Evolutionary conservation across 2,888 invertebrate genomes (phyloP).

Genomic region (Megamerina dolium): DNA sequence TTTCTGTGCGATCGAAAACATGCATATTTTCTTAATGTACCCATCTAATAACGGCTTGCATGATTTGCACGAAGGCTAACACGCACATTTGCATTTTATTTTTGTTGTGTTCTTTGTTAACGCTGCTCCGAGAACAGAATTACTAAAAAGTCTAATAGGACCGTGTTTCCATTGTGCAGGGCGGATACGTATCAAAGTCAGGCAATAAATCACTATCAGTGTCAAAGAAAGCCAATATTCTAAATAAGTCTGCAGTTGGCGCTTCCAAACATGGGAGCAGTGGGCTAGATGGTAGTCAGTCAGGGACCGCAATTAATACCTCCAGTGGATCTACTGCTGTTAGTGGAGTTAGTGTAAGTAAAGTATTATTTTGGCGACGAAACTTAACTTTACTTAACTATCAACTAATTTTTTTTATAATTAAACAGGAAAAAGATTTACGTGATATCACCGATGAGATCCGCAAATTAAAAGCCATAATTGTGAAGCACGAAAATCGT

Average conservation of each 20-base stretch:
- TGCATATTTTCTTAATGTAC: constrained; percentile 20
- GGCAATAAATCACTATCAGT: constrained; percentile 60
- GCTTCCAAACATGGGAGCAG: constrained; percentile 40
- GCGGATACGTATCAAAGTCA: constrained; percentile 57
- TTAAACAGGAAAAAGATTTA: constrained; percentile 56
- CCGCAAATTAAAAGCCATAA: constrained; percentile 86
- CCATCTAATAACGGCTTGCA: no score
- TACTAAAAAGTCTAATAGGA: constrained; percentile 54
- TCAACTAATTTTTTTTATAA: background rate
- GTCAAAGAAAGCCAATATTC: constrained; percentile 71
- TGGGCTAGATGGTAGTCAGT: constrained; percentile 24
- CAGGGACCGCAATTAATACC: constrained; percentile 33
- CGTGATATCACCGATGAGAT: constrained; percentile 86
- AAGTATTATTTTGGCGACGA: no score
- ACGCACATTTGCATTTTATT: constrained; percentile 45
- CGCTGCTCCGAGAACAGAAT: constrained; percentile 34
- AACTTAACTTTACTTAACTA: no score
- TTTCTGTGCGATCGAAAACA: constrained; percentile 3
- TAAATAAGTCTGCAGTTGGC: constrained; percentile 61
- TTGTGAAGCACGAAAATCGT: constrained; percentile 84
- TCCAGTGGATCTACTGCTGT: constrained; percentile 24
- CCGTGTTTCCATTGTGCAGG: constrained; percentile 63
- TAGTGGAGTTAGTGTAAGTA: constrained; percentile 47
- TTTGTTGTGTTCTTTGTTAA: constrained; percentile 40
- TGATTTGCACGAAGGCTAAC: no score